A percentile compares a stretch with the other conserved stretches of the same genome.
Conservation (phyloP, 35 echinoderm and acorn worm species). For the Eucidaris tribuloides region DNA sequence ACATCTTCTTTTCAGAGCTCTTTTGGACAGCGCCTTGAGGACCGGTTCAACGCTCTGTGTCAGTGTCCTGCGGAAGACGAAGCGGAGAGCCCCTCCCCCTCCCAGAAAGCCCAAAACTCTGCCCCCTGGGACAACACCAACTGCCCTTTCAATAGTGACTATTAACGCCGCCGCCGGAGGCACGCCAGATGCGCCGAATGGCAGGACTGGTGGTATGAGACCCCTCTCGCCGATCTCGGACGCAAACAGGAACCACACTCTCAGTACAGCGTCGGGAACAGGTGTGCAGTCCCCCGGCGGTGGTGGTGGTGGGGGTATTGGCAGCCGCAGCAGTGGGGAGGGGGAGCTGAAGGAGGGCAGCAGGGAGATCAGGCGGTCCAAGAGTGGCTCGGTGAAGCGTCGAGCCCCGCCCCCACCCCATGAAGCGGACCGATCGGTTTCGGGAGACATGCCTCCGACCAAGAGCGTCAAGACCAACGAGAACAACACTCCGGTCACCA, state of each 20-base stretch:
- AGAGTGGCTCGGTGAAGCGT: slow-evolving; percentile 41
- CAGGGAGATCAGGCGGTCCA: slow-evolving; percentile 14
- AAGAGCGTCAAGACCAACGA: slow-evolving; percentile 22
- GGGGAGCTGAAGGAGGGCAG: background rate
- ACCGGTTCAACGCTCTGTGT: slow-evolving; percentile 56
- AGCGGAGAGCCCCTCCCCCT: slow-evolving; percentile 67
- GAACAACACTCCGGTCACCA: background rate
- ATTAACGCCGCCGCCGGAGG: background rate
- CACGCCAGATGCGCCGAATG: background rate
- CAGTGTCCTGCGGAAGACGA: slow-evolving; percentile 73
- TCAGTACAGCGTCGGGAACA: background rate
- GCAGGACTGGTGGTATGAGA: background rate
- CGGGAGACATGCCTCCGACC: slow-evolving; percentile 17
- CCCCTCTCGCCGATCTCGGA: background rate
- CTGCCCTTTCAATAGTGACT: background rate
- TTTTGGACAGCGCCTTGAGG: slow-evolving; percentile 63
- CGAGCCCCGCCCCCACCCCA: slow-evolving; percentile 1
- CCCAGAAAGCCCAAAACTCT: background rate
- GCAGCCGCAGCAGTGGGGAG: background rate
- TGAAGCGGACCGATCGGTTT: background rate
- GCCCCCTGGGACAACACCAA: background rate
- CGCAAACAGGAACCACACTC: background rate
- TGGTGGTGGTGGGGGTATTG: background rate
- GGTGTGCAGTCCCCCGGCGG: background rate
- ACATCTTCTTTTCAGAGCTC: slow-evolving; percentile 33